Percentiles rank a stretch among this genome's conserved stretches.
These are phyloP conservation scores for Rhynchophorus ferrugineus DNA, from an alignment of 1,140 invertebrate species.

Conservation along the genomic window DNA sequence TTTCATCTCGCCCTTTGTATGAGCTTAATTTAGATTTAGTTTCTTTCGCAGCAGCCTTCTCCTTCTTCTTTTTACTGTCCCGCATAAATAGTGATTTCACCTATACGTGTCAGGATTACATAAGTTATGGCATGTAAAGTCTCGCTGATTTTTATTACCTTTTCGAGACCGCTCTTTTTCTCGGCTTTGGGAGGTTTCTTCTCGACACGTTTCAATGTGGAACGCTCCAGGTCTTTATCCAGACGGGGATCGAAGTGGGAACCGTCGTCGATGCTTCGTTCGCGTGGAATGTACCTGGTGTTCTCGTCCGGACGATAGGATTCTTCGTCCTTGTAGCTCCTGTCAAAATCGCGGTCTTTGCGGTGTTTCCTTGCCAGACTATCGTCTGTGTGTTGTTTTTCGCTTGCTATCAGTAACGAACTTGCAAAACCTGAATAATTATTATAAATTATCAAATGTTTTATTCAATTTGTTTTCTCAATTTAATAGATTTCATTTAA, in stretches of 20 bases:
- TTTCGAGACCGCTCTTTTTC: slow-evolving; percentile 59
- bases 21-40: too few relatives aligned
- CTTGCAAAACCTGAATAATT: slow-evolving; percentile 45
- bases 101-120: too few relatives aligned
- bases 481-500: too few relatives aligned
- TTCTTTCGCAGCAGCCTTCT: slow-evolving; percentile 44
- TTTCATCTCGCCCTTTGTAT: too few relatives aligned
- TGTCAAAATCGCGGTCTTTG: slow-evolving; percentile 39
- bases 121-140: too few relatives aligned
- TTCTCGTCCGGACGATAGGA: slow-evolving; percentile 30
- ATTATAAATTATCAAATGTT: not conserved
- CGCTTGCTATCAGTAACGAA: slow-evolving; percentile 56
- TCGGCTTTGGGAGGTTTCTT: slow-evolving; percentile 51
- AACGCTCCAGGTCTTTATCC: slow-evolving; percentile 47
- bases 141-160: slow-evolving; percentile 44
- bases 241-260: slow-evolving; percentile 52
- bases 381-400: slow-evolving; percentile 56
- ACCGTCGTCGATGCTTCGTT: slow-evolving; percentile 54
- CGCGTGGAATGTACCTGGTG: slow-evolving; percentile 48
- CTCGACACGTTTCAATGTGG: slow-evolving; percentile 43
- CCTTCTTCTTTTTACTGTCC: slow-evolving; percentile 52
- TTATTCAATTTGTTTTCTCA: too few relatives aligned
- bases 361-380: slow-evolving; percentile 44
- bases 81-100: slow-evolving; percentile 53
- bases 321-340: slow-evolving; percentile 28